Conservation (phyloP, 2,797 vertebrate species). For the Macropodus opercularis region DNA sequence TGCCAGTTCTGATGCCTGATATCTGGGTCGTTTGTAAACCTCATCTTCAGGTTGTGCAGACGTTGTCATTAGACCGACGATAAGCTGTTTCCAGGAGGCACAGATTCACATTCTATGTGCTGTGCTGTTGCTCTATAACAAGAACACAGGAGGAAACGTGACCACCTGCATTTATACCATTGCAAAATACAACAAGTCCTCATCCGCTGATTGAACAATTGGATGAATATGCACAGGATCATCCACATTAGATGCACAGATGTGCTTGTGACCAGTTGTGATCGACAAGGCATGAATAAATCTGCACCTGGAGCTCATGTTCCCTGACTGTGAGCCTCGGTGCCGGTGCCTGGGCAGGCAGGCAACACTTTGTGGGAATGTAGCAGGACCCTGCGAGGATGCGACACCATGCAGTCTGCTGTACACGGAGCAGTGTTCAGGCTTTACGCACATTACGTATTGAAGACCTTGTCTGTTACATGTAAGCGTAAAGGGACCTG, state of each 20-base stretch:
- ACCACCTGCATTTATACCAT: conserved; percentile 11
- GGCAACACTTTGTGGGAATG: conserved; percentile 39
- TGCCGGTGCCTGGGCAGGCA: conserved; percentile 29
- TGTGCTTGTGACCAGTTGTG: conserved; percentile 16
- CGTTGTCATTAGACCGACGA: conserved; percentile 17
- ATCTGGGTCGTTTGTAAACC: conserved; percentile 28
- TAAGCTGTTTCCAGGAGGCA: conserved; percentile 9
- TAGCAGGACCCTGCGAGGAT: conserved; percentile 28
- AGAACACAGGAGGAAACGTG: background rate
- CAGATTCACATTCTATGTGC: background rate
- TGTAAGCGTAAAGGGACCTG: background rate
- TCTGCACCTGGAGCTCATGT: conserved; percentile 39
- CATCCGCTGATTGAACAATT: conserved; percentile 10
- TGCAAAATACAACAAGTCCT: conserved; percentile 4
- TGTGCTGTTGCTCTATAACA: background rate
- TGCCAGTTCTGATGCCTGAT: conserved; percentile 21
- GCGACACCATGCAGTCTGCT: background rate
- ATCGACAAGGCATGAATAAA: conserved; percentile 5
- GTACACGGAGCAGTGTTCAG: background rate
- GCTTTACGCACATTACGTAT: background rate
- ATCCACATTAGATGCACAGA: background rate
- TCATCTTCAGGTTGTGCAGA: conserved; percentile 17
- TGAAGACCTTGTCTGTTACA: conserved; percentile 4
- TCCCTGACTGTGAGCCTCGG: conserved; percentile 24
- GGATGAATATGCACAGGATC: conserved; percentile 5